Evolutionary conservation across 2,888 invertebrate species (phyloP).

Genomic region (Alloplasta piceator): DNA sequence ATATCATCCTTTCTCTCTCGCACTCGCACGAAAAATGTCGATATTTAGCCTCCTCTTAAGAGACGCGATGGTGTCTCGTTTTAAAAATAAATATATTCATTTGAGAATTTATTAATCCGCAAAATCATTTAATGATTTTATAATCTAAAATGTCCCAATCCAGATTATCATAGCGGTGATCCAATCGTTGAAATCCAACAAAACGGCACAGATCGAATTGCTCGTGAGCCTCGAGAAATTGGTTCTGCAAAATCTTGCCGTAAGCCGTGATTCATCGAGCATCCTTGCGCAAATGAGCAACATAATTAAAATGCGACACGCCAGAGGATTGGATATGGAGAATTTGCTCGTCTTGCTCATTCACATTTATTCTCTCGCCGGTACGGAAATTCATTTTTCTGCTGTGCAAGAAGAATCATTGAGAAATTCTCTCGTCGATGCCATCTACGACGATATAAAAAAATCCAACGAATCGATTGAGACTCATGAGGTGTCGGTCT

Average conservation of each 20-base stretch:
- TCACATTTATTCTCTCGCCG: constrained; percentile 86
- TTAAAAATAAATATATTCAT: no score
- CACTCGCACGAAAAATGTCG: no score
- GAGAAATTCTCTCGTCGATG: constrained; percentile 84
- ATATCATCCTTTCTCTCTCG: no score
- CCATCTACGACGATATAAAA: constrained; percentile 86
- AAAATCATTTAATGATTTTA: no score
- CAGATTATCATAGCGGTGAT: constrained; percentile 85
- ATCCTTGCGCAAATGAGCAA: constrained; percentile 84
- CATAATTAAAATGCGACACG: constrained; percentile 85
- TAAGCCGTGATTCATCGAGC: constrained; percentile 84
- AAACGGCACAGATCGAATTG: constrained; percentile 85
- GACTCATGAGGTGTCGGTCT: constrained; percentile 73
- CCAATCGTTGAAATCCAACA: constrained; percentile 86
- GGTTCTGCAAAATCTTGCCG: constrained; percentile 83
- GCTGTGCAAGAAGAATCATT: constrained; percentile 84
- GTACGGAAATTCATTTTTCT: constrained; percentile 85
- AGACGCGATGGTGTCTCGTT: no score
- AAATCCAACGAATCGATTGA: constrained; percentile 72
- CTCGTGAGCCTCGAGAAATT: constrained; percentile 87
- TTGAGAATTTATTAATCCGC: no score
- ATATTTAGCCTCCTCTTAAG: no score
- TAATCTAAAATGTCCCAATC: constrained; percentile 23
- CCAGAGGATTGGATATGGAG: constrained; percentile 85
- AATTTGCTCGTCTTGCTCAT: constrained; percentile 86